Evolutionary conservation across 1,140 invertebrate species (phyloP), one percentile per base, ranked within the genome.

Genomic region (Paraescarpia echinospica): DNA sequence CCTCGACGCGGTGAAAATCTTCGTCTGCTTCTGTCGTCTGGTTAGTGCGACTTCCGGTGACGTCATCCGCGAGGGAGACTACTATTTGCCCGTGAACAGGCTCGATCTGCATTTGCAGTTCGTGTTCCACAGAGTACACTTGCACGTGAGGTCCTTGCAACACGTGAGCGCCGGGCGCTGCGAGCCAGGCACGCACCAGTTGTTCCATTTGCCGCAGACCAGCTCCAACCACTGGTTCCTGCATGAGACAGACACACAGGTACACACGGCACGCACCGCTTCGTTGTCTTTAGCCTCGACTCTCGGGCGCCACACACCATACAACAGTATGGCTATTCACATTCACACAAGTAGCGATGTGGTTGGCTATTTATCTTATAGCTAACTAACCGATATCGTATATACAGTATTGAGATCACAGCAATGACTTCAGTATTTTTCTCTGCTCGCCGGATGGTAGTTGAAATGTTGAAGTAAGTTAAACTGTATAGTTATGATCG

Each of bases 41-140:
- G 9, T 48, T 34, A 91, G 91, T 14, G 34, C 34, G 91, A 59
- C 34, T 33, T 33, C 34, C 34, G 18, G 91, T 33, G 91, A 41
- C 2, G 34, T 33, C 34, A 33, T 33, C 31, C 31, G 91, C 33
- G 31, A 4, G 91, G 91, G 22, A 59, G 91, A 59, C 35, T 33
- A 27, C 91, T 91, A 91, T 91, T 91, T 91, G 91, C 92, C 92
- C 33, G n/a, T 89, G 35, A 93, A 93, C 77, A 93, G 48, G n/a
- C 90, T 93, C 35, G 59, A 92, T 31, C 89, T 92, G 48, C 93
- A 93, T 88, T 41, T 51, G 92, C 93, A 93, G 93, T 93, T 93
- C 0, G 91, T 89, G 89, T 92, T 92, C 93, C 93, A 93, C 48
- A 93, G 51, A 18, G 35, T 92, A 89, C 93, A 93, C 89, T 92